Base-by-base conservation (phyloP, 2,888 invertebrate species). In the Panzeria rudis region DNA sequence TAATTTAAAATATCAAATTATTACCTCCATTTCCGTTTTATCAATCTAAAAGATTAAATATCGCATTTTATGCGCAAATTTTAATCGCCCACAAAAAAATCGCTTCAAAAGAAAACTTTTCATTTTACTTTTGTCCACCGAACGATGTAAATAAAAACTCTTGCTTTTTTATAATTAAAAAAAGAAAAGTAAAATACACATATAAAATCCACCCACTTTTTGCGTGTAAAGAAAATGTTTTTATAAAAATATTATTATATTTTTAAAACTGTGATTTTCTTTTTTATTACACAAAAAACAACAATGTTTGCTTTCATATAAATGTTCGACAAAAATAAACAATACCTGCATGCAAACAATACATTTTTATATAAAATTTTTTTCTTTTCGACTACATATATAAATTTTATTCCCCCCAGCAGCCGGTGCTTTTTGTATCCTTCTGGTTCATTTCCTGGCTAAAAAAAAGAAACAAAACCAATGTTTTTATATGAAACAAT, bases 301-400 rank as follows among this genome's bases (percentile, higher is more conserved):
- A 71, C 61, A 72, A 35, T 54, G 17, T 72, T 72, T 54, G 41
- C n/a, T 71, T 61, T 20, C 52, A 62, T 78, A 52, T 61, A 44
- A 71, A 71, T 79, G 44, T 79, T 71, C 54, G 32, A 44, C 52
- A 80, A 72, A 78, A 80, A 38, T 50, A 81, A 68, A 75, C 73
- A 73, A 68, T 17, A 52, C 52, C 44, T 41, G 38, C 59, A 32
- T 23, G 35, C 59, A 52, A 71, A 72, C 68, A 78, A 61, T 52
- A 61, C 38, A 52, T 61, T 77, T 77, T 23, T 56, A 8, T 41
- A 38, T 1, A 20, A 20, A 1, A 17, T 32, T 0, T 38, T 38
- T 61, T 7, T 20, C 20, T 35, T 38, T 61, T 61, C 6, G 15
- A 59, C 9, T 41, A 15, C 4, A 41, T 2, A n/a, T 11, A 41